Percentiles rank a stretch among this genome's conserved stretches.
Evolutionary conservation across 1,140 invertebrate species (phyloP).

Genomic region (Elysia chlorotica): DNA sequence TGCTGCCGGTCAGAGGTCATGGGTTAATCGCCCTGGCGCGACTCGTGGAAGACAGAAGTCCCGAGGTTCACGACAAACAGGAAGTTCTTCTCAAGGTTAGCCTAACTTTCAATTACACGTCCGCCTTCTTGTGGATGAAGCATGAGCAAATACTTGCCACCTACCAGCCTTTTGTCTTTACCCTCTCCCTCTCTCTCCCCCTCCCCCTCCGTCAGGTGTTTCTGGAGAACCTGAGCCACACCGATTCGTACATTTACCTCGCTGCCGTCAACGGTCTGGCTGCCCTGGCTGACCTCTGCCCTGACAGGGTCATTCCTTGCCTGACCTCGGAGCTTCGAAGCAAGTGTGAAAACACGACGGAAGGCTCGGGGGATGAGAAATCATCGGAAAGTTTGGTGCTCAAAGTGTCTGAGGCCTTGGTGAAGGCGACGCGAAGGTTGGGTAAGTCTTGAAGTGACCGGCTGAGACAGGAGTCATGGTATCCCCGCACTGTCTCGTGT

Average conservation of each 20-base stretch:
- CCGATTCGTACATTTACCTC: conserved; percentile 85
- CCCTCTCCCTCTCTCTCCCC: too few relatives aligned
- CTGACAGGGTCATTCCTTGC: conserved; percentile 72
- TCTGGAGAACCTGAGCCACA: conserved; percentile 73
- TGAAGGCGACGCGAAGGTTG: conserved; percentile 74
- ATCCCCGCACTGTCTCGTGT: not conserved
- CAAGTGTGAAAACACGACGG: conserved; percentile 16
- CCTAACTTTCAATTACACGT: too few relatives aligned
- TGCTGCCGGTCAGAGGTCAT: conserved; percentile 81
- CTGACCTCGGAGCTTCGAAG: conserved; percentile 68
- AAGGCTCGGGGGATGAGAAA: too few relatives aligned
- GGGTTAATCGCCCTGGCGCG: conserved; percentile 75
- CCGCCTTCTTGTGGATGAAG: too few relatives aligned
- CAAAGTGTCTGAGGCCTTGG: conserved; percentile 83
- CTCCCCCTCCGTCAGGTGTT: too few relatives aligned
- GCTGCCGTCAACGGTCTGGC: conserved; percentile 78
- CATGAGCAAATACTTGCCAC: too few relatives aligned
- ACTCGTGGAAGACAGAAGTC: conserved; percentile 73
- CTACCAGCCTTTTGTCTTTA: too few relatives aligned
- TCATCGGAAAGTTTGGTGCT: conserved; percentile 68
- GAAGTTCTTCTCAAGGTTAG: conserved; percentile 67
- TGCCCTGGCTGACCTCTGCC: conserved; percentile 69
- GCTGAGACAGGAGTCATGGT: too few relatives aligned
- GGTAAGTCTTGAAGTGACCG: too few relatives aligned
- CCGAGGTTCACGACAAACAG: conserved; percentile 70